Conservation (phyloP, 2,888 invertebrate genomes). For the Mechanitis mazaeus region DNA sequence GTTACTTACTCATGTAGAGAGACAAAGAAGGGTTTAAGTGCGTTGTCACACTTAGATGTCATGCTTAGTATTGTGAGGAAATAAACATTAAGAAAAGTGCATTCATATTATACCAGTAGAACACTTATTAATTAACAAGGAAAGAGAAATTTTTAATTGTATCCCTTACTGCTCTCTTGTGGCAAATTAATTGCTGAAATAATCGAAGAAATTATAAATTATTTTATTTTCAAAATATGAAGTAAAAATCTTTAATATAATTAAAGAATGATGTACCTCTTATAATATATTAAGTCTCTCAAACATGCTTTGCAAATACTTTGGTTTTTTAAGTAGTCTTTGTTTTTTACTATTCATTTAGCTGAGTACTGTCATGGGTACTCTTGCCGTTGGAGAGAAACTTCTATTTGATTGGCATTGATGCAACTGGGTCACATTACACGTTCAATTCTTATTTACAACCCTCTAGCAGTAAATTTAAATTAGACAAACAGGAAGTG, state of each 20-base stretch:
- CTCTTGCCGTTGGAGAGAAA: neutral
- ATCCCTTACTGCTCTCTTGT: neutral
- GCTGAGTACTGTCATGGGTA: neutral
- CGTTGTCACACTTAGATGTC: neutral
- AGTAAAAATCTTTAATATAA: no score
- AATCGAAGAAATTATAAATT: no score
- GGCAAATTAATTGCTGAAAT: no score
- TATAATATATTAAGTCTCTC: no score
- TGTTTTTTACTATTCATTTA: no score
- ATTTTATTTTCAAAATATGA: no score
- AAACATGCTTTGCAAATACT: no score
- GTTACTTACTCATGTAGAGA: slow-evolving; percentile 17
- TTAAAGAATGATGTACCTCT: no score
- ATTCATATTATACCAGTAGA: neutral
- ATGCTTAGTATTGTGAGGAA: slow-evolving; percentile 6
- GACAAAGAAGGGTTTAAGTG: slow-evolving; percentile 14
- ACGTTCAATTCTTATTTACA: slow-evolving; percentile 3
- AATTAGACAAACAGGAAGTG: neutral
- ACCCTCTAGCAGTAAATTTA: neutral
- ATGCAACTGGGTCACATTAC: slow-evolving; percentile 3
- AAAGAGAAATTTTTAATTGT: neutral
- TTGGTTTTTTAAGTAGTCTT: no score
- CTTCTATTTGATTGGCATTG: slow-evolving; percentile 2
- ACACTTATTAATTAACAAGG: neutral
- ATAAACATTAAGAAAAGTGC: neutral